A percentile compares a stretch with the other conserved stretches of the same genome.
These are phyloP conservation scores for Pitangus sulphuratus DNA, from an alignment of 2,797 vertebrate genomes.

Conservation along the genomic window DNA sequence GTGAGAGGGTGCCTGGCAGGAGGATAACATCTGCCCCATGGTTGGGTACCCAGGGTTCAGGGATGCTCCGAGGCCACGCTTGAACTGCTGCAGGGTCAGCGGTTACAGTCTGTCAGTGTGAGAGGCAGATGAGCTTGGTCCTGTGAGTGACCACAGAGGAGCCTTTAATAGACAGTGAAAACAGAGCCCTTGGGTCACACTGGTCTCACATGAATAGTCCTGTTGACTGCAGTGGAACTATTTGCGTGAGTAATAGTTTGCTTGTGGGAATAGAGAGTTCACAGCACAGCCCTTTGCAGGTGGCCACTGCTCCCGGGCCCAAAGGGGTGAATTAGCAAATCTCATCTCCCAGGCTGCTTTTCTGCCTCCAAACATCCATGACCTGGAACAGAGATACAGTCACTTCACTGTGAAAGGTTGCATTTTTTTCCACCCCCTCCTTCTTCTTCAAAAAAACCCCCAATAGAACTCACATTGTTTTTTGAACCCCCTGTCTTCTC, in stretches of 20 bases:
- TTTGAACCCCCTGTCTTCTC: background rate
- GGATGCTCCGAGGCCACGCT: background rate
- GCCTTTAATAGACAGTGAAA: background rate
- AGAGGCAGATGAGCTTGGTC: background rate
- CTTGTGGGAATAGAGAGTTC: background rate
- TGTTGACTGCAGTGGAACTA: background rate
- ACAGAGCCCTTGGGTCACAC: background rate
- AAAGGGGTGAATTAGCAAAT: background rate
- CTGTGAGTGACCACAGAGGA: background rate
- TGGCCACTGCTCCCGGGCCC: background rate
- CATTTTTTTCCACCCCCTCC: background rate
- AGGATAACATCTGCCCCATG: background rate
- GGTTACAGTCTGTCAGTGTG: background rate
- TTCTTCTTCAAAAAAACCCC: background rate
- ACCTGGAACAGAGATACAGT: background rate
- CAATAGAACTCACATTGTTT: background rate
- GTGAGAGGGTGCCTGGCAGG: background rate
- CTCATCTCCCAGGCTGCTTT: background rate
- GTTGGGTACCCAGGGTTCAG: background rate
- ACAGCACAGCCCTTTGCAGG: background rate
- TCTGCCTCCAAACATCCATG: background rate
- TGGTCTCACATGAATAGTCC: background rate
- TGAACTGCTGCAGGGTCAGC: background rate
- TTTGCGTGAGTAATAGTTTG: background rate
- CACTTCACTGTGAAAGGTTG: background rate